phyloP scores from a whole-genome alignment of 2,888 invertebrate species.

The Vannuccia rotundouncinata region DNA sequence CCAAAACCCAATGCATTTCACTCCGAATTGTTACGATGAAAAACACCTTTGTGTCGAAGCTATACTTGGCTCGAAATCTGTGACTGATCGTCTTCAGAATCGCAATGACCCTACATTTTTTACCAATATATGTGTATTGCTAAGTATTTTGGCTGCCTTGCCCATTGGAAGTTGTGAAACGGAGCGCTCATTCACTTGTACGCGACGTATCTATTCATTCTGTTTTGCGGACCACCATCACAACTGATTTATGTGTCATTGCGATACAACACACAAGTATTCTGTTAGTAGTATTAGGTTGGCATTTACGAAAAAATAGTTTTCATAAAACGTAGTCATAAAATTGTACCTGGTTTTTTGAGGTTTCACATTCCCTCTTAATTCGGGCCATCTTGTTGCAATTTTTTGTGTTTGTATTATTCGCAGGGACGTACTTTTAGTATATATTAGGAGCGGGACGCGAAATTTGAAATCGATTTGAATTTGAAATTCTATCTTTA shows the following conservation, averaged over 20 bases:
- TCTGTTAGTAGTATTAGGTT: not conserved
- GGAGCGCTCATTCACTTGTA: constrained; percentile 24
- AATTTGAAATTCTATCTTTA: too few species aligned
- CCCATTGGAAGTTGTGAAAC: constrained; percentile 28
- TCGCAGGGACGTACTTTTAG: too few species aligned
- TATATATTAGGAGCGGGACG: too few species aligned
- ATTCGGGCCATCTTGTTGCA: too few species aligned
- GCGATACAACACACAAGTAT: not conserved
- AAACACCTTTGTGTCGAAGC: constrained; percentile 5
- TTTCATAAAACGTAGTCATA: too few species aligned
- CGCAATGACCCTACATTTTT: constrained; percentile 3
- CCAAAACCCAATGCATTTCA: constrained; percentile 6
- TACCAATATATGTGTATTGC: constrained; percentile 2
- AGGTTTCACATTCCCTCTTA: too few species aligned
- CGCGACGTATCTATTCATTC: constrained; percentile 20
- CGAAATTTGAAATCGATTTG: too few species aligned
- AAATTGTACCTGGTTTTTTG: too few species aligned
- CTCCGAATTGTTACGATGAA: constrained; percentile 17
- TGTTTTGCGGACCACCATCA: not conserved
- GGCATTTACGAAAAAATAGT: too few species aligned
- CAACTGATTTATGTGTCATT: constrained; percentile 19
- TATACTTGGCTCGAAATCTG: not conserved
- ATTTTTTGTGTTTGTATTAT: too few species aligned
- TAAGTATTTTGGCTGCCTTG: constrained; percentile 6
- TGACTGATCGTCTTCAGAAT: constrained; percentile 7